Evolutionary conservation across 2,113 vertebrate species (phyloP).

Genomic region (Cinclus mexicanus): DNA sequence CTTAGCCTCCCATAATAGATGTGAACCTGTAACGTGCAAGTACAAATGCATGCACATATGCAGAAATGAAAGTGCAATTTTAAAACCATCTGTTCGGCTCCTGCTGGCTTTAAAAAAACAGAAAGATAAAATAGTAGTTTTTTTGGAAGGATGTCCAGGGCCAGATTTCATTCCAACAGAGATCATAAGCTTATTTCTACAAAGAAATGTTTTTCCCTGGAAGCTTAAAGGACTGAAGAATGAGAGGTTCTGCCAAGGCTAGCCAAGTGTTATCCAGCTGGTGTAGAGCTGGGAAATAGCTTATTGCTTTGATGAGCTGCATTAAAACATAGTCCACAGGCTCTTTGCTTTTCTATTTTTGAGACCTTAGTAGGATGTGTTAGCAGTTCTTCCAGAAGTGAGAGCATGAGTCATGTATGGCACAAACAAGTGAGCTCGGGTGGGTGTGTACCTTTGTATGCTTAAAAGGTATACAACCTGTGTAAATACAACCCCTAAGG

Average conservation of each 20-base stretch:
- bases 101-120: background rate
- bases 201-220: background rate
- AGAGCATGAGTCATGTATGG: background rate
- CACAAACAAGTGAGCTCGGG: background rate
- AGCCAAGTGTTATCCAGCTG: slow-evolving; percentile 16
- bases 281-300: background rate
- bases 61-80: background rate
- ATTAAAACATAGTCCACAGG: background rate
- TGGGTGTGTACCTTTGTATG: background rate
- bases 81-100: background rate
- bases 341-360: background rate
- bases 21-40: background rate
- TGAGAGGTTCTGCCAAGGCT: background rate
- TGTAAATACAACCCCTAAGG: background rate
- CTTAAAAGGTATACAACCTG: background rate
- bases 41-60: background rate
- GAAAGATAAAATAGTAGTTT: background rate
- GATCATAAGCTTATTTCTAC: background rate
- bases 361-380: background rate
- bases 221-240: background rate
- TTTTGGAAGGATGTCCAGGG: background rate
- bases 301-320: background rate
- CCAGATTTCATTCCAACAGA: background rate
- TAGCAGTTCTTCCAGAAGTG: background rate
- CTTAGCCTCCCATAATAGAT: background rate